phyloP scores from a whole-genome alignment of 2,797 vertebrate genomes.

The Phrynocephalus guinanensis region DNA sequence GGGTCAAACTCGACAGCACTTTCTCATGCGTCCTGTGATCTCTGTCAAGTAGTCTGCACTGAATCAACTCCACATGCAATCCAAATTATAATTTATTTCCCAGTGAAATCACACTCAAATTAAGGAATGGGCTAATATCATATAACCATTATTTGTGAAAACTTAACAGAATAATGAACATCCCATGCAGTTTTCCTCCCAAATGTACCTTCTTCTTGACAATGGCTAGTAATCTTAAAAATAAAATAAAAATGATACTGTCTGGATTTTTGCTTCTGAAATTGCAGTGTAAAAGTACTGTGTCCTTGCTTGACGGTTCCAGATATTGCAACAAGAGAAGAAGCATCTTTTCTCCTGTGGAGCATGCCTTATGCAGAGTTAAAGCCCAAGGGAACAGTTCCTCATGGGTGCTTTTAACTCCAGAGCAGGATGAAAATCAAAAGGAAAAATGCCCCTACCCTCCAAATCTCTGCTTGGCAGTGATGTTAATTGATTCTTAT shows the following conservation, averaged over 20 bases:
- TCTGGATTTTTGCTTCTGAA: constrained; percentile 42
- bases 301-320: constrained; percentile 41
- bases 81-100: no score
- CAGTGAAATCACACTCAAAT: background rate
- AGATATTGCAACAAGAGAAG: background rate
- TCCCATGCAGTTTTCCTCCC: background rate
- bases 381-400: constrained; percentile 24
- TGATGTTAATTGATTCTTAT: constrained; percentile 25
- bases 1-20: no score
- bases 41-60: no score
- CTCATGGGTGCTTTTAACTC: background rate
- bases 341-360: background rate
- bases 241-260: constrained; percentile 27
- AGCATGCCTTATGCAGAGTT: constrained; percentile 33
- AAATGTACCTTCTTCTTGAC: constrained; percentile 33
- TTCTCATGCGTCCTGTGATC: no score
- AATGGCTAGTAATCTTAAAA: constrained; percentile 36
- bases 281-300: constrained; percentile 16
- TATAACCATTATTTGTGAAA: constrained; percentile 6
- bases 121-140: background rate
- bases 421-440: background rate
- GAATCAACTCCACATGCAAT: no score
- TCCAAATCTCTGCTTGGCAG: constrained; percentile 37
- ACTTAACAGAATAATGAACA: background rate
- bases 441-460: constrained; percentile 29